A percentile compares a stretch with the other conserved stretches of the same genome.
Conservation (phyloP, 2,113 vertebrate genomes). For the Heptranchias perlo region DNA sequence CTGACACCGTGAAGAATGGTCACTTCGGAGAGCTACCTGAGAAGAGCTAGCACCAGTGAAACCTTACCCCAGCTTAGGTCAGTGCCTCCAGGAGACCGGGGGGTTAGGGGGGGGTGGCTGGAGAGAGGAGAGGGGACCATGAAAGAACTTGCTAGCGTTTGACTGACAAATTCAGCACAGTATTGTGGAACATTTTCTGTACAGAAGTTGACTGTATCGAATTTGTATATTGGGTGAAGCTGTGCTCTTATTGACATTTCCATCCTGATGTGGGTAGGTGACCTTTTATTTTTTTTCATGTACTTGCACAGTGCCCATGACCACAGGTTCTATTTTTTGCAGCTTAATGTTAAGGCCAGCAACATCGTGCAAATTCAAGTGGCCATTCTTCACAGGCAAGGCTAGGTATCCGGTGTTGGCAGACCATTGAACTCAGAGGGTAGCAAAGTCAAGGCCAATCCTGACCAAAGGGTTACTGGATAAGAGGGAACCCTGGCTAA, state of each 20-base stretch:
- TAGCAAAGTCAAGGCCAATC: not conserved
- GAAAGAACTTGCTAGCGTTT: not conserved
- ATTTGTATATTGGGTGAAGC: not conserved
- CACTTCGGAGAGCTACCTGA: not conserved
- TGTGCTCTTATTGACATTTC: not conserved
- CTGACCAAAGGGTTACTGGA: not conserved
- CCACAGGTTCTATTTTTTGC: not conserved
- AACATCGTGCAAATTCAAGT: not conserved
- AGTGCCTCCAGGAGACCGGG: no score
- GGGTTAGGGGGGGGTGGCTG: no score
- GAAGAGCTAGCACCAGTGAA: not conserved
- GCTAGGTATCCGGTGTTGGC: not conserved
- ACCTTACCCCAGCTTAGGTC: not conserved
- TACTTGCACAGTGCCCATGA: not conserved
- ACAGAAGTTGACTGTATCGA: not conserved
- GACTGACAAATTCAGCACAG: not conserved
- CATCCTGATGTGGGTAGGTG: not conserved
- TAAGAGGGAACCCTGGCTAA: not conserved
- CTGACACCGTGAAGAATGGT: not conserved
- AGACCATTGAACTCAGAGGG: not conserved
- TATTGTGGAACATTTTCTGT: not conserved
- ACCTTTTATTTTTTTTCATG: not conserved
- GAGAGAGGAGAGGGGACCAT: no score
- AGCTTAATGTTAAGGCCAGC: not conserved
- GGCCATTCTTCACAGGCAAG: not conserved